Evolutionary conservation across 2,888 invertebrate species (phyloP), one percentile per base, ranked within the genome.

Genomic region (Stenolophus ochropezus): DNA sequence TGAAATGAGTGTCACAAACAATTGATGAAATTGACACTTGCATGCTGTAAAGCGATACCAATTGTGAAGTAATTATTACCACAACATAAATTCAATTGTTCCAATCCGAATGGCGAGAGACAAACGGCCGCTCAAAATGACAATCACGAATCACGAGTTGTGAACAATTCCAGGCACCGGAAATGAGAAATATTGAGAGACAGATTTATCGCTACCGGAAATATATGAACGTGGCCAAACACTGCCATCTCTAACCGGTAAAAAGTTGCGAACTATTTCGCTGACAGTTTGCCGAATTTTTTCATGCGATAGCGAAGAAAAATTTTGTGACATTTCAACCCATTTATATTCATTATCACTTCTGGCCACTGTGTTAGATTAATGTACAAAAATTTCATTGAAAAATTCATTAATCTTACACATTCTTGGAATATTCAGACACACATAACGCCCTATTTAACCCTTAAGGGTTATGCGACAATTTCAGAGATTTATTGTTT

Each of bases 151-250:
- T 73, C 73, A 73, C 27, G 73, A 74, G 73, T 81, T 73, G 56
- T 81, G 80, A 58, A 74, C 80, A 81, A 81, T 81, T 81, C 20
- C 80, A 56, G 23, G 53, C 56, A 25, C 56, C 61, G 80, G 80
- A 81, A 81, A 81, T 81, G 80, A 74, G 80, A 81, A 81, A 74
- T 81, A 81, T 81, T 73, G 80, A 65, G 33, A 51, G 73, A 56
- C 73, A 65, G 80, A 81, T 81, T 81, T 81, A 81, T 81, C 56
- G 61, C 80, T 56, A 25, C 80, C 73, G 58, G 74, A 53, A 65
- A 61, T 27, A 27, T 73, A 56, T 47, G 58, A 81, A 81, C 56
- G 49, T 73, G 73, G 49, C 49, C 23, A 47, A 49, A 73, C 47
- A 4, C 49, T 73, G 11, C 49, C 11, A 47, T 47, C n/a, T 21